Evolutionary conservation across 2,113 vertebrate species (phyloP).

Genomic region (Sigmodon hispidus): DNA sequence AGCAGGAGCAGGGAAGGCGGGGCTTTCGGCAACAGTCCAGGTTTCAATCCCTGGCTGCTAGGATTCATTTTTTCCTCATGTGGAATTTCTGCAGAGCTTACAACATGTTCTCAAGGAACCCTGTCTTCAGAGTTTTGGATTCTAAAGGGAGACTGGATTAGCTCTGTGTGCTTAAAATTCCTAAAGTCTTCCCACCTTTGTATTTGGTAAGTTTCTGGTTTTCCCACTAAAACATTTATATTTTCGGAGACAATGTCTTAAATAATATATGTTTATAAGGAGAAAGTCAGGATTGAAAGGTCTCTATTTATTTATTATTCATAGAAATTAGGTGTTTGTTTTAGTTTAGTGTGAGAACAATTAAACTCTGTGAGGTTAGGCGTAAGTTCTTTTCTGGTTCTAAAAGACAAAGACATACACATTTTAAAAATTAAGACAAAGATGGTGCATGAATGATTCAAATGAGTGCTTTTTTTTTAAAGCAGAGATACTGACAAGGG

Average conservation of each 20-base stretch:
- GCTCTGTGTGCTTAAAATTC: constrained; percentile 70
- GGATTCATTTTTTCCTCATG: constrained; percentile 73
- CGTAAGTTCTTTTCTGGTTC: constrained; percentile 17
- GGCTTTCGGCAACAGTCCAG: constrained; percentile 30
- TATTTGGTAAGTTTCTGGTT: constrained; percentile 64
- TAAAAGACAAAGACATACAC: constrained; percentile 43
- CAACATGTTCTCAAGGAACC: constrained; percentile 80
- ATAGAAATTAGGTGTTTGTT: constrained; percentile 68
- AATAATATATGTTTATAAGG: constrained; percentile 63
- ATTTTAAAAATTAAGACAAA: constrained; percentile 65
- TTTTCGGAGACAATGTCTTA: constrained; percentile 61
- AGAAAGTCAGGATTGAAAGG: constrained; percentile 55
- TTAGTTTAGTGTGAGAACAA: constrained; percentile 47
- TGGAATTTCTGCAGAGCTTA: constrained; percentile 76
- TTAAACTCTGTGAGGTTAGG: constrained; percentile 23
- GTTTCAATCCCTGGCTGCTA: constrained; percentile 64
- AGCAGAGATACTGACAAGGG: constrained; percentile 46
- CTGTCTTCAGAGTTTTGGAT: constrained; percentile 78
- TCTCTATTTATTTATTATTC: constrained; percentile 64
- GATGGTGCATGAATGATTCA: constrained; percentile 57
- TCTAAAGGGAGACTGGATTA: constrained; percentile 80
- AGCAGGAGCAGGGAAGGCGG: constrained; percentile 63
- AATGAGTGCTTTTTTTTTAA: neutral
- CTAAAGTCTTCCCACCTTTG: constrained; percentile 69
- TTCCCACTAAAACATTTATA: constrained; percentile 57